Base-by-base conservation (phyloP, 2,113 vertebrate genomes). In the Phalacrocorax carbo region DNA sequence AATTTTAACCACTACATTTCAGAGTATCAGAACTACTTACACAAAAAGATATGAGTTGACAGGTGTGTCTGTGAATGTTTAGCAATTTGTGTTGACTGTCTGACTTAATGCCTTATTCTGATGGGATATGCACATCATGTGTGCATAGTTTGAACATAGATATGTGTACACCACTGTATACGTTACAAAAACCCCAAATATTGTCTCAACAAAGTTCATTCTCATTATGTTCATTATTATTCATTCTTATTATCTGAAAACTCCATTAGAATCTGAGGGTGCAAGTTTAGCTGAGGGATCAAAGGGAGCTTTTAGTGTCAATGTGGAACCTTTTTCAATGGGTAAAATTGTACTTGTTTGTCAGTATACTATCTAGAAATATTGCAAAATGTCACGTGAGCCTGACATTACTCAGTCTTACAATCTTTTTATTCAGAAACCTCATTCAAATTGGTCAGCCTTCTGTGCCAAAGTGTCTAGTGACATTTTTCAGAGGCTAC, bases 401-500 rank as follows among this genome's bases (percentile, higher is more conserved):
- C 12, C 16, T 82, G 72, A 32, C 38, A n/a, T 70, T 82, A 36
- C 26, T 84, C 55, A 48, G 10, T 61, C 27, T 89, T 88, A 81
- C 40, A 34, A 40, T 71, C 44, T 75, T 91, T 91, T 69, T 76
- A 40, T 86, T 89, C 3, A 2, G 65, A 91, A 94, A 76, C 48
- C 76, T 92, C 73, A 72, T 25, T 87, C 65, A 92, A 42, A 84
- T 94, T 78, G 79, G 65, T 44, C 76, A 96, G 10, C 21, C n/a
- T 92, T 75, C 55, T 69, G 7, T 60, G 30, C 54, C 49, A 77
- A 68, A 44, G 34, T 44, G n/a, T 69, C 55, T 76, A 61, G 29
- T 84, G 94, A 83, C 44, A 96, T 91, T 94, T 97, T 92, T 96
- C 83, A 92, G 72, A 68, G 23, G n/a, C 72, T 92, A 25, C 95